Percentiles rank a stretch among this genome's conserved stretches.
Evolutionary conservation across 2,113 vertebrate genomes (phyloP).

Genomic region (Lepisosteus osseus): DNA sequence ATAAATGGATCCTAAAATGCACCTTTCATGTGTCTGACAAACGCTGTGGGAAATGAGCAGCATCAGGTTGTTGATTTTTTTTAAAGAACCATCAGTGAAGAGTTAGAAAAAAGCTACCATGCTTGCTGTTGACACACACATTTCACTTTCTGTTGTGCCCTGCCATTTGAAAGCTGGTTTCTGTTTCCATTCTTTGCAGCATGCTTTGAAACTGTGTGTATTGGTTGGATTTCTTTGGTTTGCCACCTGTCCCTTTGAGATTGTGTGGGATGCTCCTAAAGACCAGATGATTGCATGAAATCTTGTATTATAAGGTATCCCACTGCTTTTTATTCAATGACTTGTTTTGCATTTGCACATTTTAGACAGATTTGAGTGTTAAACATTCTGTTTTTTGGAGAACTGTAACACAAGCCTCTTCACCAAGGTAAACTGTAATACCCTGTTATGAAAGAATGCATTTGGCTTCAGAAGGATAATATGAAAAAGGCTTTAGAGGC

Average conservation of each 20-base stretch:
- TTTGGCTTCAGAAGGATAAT: background rate
- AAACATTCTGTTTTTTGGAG: too few species aligned
- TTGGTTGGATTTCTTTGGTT: background rate
- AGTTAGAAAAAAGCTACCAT: too few species aligned
- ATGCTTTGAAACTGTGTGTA: background rate
- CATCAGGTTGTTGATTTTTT: too few species aligned
- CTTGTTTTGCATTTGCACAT: background rate
- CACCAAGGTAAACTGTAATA: too few species aligned
- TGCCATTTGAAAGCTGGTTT: background rate
- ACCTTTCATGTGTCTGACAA: too few species aligned
- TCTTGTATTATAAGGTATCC: background rate
- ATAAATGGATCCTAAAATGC: too few species aligned
- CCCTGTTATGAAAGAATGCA: background rate
- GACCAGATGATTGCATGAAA: constrained; percentile 4
- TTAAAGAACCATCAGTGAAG: too few species aligned
- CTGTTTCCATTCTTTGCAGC: background rate
- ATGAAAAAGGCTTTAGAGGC: too few species aligned
- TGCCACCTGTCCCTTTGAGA: background rate
- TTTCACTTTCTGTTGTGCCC: background rate
- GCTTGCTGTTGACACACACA: background rate
- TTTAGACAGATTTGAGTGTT: background rate
- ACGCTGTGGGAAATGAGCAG: too few species aligned
- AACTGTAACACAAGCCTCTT: too few species aligned
- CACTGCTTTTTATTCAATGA: background rate
- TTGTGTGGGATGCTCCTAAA: background rate